Conservation (phyloP, 1,140 invertebrate species). For the Vanessa atalanta region DNA sequence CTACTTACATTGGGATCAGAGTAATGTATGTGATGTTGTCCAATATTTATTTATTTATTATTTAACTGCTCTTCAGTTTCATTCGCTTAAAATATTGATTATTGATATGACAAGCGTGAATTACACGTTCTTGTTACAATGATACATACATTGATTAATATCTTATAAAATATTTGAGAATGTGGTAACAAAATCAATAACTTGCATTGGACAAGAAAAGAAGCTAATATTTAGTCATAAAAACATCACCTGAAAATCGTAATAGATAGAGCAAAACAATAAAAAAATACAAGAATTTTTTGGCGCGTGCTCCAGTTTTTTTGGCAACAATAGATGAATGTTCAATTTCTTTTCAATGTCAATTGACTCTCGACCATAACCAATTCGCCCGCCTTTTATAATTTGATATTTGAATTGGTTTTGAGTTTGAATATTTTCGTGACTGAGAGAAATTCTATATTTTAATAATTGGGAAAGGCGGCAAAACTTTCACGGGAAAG, state of each 20-base stretch:
- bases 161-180: no score
- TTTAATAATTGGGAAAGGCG: background rate
- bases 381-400: constrained; percentile 5
- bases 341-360: constrained; percentile 9
- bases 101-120: no score
- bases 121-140: no score
- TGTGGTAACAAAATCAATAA: background rate
- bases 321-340: constrained; percentile 2
- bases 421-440: constrained; percentile 6
- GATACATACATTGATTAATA: no score
- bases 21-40: no score
- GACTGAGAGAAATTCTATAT: background rate
- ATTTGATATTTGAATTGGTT: constrained; percentile 9
- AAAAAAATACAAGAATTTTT: constrained; percentile 15
- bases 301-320: constrained; percentile 27
- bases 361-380: constrained; percentile 22
- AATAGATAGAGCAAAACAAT: background rate
- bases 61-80: no score
- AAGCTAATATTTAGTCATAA: background rate
- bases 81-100: no score
- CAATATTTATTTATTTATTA: no score
- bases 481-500: constrained; percentile 5
- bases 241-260: background rate
- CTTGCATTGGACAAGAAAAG: background rate
- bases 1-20: no score